These are phyloP conservation scores for Lampris megalopsis DNA, from an alignment of 2,113 vertebrate species.

Conservation along the genomic window DNA sequence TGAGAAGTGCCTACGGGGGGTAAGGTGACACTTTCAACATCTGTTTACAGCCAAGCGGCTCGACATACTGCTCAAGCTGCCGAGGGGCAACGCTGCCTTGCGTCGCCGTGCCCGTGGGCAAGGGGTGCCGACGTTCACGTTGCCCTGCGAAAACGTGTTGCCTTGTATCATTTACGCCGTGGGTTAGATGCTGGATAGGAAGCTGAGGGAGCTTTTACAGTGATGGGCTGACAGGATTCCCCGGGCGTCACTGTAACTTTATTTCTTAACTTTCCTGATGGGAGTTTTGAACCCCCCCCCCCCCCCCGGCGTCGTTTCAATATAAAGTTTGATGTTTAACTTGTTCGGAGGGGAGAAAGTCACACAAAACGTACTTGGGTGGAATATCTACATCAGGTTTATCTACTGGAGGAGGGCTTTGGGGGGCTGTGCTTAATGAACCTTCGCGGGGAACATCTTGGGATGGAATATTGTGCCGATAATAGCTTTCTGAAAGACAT, in stretches of 20 bases:
- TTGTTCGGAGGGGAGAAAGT: not conserved
- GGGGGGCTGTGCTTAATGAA: not conserved
- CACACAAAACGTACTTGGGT: no score
- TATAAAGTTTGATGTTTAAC: not conserved
- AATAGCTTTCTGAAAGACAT: not conserved
- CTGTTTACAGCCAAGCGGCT: slow-evolving; percentile 23
- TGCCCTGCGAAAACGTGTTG: not conserved
- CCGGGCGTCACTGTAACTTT: not conserved
- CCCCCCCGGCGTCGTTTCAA: no score
- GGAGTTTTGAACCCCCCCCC: no score
- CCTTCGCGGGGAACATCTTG: not conserved
- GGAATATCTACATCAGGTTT: not conserved
- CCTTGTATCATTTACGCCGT: slow-evolving; percentile 14
- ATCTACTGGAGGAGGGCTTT: not conserved
- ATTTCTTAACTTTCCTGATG: not conserved
- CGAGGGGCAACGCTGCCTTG: slow-evolving; percentile 33
- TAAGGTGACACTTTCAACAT: slow-evolving; percentile 65
- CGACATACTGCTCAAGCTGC: slow-evolving; percentile 28
- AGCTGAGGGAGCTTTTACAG: slow-evolving; percentile 32
- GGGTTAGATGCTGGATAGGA: slow-evolving; percentile 36
- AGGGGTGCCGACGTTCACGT: not conserved
- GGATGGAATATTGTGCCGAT: not conserved
- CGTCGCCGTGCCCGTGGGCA: not conserved
- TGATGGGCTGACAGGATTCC: slow-evolving; percentile 25
- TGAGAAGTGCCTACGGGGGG: slow-evolving; percentile 57